These are phyloP conservation scores for Nesidiocoris tenuis DNA, from an alignment of 2,888 invertebrate species.

Conservation along the genomic window DNA sequence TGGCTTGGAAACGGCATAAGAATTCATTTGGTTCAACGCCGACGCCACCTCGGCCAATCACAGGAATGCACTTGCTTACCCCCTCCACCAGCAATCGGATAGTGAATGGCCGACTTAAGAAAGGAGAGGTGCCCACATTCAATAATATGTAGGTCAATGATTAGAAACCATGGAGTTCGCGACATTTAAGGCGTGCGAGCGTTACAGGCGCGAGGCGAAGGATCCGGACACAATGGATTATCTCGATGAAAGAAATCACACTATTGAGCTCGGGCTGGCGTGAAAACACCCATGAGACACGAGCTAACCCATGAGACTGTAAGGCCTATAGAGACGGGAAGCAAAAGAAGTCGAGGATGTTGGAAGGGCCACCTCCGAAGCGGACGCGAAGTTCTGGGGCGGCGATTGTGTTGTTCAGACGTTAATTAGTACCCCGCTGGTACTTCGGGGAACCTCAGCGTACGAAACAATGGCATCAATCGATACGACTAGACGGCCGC, in stretches of 20 bases:
- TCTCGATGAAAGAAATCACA: background rate
- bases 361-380: background rate
- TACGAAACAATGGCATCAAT: background rate
- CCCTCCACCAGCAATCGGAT: no score
- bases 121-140: no score
- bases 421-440: constrained; percentile 37
- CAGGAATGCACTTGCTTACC: no score
- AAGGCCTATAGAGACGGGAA: constrained; percentile 8
- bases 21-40: no score
- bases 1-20: no score
- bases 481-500: background rate
- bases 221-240: background rate
- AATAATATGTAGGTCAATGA: constrained; percentile 37
- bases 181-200: constrained; percentile 9
- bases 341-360: background rate
- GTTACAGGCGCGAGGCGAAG: background rate
- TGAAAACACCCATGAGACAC: background rate
- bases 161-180: constrained; percentile 34
- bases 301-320: background rate
- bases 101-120: no score
- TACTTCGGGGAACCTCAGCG: constrained; percentile 16
- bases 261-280: background rate
- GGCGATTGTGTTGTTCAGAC: constrained; percentile 22
- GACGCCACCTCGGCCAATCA: no score
- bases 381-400: constrained; percentile 5